Evolutionary conservation across 2,113 vertebrate genomes (phyloP).

Genomic region (Phylloscopus trochilus): DNA sequence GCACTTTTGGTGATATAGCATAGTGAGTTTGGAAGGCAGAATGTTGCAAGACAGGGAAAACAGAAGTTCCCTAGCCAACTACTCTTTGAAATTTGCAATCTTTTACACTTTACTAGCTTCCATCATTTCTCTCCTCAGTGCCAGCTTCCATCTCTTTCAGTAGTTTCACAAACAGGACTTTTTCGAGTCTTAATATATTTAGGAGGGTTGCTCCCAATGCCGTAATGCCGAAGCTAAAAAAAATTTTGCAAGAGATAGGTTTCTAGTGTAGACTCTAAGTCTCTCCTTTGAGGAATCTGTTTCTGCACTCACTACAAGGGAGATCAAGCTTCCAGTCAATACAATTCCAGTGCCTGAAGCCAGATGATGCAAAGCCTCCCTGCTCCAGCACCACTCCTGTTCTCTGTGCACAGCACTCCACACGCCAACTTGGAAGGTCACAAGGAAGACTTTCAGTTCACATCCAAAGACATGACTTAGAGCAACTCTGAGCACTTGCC

Average conservation of each 20-base stretch:
- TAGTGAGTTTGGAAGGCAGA: neutral
- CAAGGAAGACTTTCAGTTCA: neutral
- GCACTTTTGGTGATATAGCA: neutral
- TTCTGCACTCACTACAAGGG: neutral
- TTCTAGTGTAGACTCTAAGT: neutral
- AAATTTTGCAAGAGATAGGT: neutral
- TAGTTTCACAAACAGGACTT: neutral
- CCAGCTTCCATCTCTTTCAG: neutral
- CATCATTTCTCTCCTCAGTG: neutral
- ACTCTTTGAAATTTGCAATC: neutral
- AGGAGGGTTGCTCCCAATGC: neutral
- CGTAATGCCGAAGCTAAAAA: neutral
- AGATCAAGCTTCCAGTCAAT: neutral
- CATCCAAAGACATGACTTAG: neutral
- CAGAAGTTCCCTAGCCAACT: neutral
- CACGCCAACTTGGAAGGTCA: neutral
- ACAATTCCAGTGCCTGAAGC: neutral
- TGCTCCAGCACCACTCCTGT: neutral
- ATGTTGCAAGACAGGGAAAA: neutral
- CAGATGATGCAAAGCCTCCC: neutral
- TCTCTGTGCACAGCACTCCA: rapidly evolving
- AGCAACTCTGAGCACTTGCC: neutral
- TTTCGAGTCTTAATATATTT: neutral
- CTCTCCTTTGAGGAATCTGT: neutral
- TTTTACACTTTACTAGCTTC: neutral